phyloP scores from a whole-genome alignment of 2,113 vertebrate genomes.

The Cephalopholis sonnerati region DNA sequence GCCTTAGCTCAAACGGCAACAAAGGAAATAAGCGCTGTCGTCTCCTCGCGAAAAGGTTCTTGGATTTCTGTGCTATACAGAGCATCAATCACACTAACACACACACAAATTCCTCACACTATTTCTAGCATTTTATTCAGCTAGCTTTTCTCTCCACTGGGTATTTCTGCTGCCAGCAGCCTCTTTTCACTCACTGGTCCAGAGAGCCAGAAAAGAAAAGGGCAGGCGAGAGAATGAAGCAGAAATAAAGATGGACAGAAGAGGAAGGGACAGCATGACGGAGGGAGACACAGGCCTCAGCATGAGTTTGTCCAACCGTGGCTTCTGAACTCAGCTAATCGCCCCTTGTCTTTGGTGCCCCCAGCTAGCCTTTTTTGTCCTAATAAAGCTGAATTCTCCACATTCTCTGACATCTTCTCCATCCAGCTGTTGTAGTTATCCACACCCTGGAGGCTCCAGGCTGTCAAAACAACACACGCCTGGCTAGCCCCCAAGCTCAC shows the following conservation, averaged over 20 bases:
- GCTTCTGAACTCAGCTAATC: slow-evolving; percentile 39
- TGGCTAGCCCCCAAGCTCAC: slow-evolving; percentile 33
- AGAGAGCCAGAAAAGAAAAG: slow-evolving; percentile 43
- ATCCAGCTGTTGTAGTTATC: slow-evolving; percentile 65
- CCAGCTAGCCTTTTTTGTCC: slow-evolving; percentile 29
- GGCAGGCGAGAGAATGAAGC: slow-evolving; percentile 11
- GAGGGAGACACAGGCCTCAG: slow-evolving; percentile 16
- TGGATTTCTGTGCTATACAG: slow-evolving; percentile 30
- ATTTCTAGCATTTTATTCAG: slow-evolving; percentile 61
- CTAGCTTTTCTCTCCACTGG: slow-evolving; percentile 54
- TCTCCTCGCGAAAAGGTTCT: slow-evolving; percentile 38
- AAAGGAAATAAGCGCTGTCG: slow-evolving; percentile 42
- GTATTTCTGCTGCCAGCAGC: slow-evolving; percentile 56
- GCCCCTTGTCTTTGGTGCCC: slow-evolving; percentile 1
- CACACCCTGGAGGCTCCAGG: slow-evolving; percentile 51
- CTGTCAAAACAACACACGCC: slow-evolving; percentile 74
- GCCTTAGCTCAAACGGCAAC: slow-evolving; percentile 25
- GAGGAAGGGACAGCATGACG: not conserved
- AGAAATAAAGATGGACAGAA: slow-evolving; percentile 20
- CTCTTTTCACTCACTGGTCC: slow-evolving; percentile 51
- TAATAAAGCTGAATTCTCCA: slow-evolving; percentile 56
- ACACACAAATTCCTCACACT: slow-evolving; percentile 61
- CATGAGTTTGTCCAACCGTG: slow-evolving; percentile 9
- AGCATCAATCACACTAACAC: slow-evolving; percentile 25
- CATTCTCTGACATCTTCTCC: slow-evolving; percentile 59